Base-by-base conservation (phyloP, 2,113 vertebrate genomes). In the Oryzias melastigma region DNA sequence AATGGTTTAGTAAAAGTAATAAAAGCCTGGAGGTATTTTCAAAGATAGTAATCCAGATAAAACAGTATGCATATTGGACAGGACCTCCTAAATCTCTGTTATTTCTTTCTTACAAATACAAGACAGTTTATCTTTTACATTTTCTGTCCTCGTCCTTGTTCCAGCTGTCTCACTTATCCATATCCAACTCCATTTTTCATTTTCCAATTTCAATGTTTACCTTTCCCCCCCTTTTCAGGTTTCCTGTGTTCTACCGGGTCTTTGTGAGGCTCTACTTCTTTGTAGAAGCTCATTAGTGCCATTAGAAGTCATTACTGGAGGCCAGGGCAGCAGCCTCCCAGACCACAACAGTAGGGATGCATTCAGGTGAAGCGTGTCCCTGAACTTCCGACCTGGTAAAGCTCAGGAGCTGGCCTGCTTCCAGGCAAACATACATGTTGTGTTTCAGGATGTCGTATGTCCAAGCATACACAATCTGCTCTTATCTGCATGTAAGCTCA, bases 251-350 rank as follows among this genome's bases (percentile, higher is more conserved):
- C 24, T 50, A 42, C 1, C 61, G 58, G 64, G 47, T 56, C 60
- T 71, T 53, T 66, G 73, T 68, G 65, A 66, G 56, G 70, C 22
- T 12, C 58, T 35, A 52, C 58, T 76, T 62, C 74, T 70, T 70
- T 61, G 68, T 6, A 25, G 41, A 65, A 46, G 41, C 77, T 87
- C 84, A 86, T 86, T 86, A 86, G 77, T 67, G 74, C 74, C 85
- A 86, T 85, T 82, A 87, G 72, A 60, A 73, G 47, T 82, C 68
- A 79, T 86, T 83, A 83, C 60, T 77, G 82, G 66, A 56, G 62
- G 76, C 68, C 57, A 18, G 63, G 75, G 78, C 81, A 87, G 78
- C 83, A 87, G 83, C 81, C 81, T 85, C 77, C 27, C 58, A 51
- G 82, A 67, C 56, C 68, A 29, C 85, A 85, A 78, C 48, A 27